These are phyloP conservation scores for Oncorhynchus clarkii DNA, from an alignment of 2,113 vertebrate species.

Conservation along the genomic window DNA sequence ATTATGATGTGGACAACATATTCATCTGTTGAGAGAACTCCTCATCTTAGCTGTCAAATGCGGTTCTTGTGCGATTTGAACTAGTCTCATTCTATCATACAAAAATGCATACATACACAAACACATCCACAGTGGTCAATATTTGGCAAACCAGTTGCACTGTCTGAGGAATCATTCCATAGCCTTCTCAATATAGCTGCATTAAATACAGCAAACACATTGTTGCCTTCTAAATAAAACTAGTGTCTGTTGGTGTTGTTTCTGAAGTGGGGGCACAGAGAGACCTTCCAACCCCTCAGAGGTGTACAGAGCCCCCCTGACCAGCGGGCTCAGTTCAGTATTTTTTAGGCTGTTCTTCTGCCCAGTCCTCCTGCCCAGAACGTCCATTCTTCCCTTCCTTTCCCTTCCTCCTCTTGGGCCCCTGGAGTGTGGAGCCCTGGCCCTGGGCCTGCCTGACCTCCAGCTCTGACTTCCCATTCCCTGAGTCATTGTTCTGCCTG, in stretches of 20 bases:
- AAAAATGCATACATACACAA: not conserved
- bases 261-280: not conserved
- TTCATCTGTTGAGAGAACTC: not conserved
- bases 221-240: not conserved
- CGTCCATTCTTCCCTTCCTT: slow-evolving; percentile 68
- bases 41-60: not conserved
- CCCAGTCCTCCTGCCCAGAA: slow-evolving; percentile 64
- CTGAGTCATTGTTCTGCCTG: slow-evolving; percentile 89
- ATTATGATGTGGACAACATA: not conserved
- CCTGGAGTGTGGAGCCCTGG: slow-evolving; percentile 62
- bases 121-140: not conserved
- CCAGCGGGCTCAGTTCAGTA: slow-evolving; percentile 41
- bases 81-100: not conserved
- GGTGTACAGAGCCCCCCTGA: not conserved
- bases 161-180: slow-evolving; percentile 1
- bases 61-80: not conserved
- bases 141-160: slow-evolving; percentile 14
- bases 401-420: slow-evolving; percentile 75
- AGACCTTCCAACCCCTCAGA: not conserved
- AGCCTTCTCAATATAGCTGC: not conserved
- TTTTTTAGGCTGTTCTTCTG: slow-evolving; percentile 31
- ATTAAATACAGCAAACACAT: not conserved
- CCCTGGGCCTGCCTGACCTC: slow-evolving; percentile 71
- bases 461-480: slow-evolving; percentile 74
- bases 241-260: not conserved